These are phyloP conservation scores for Hippopotamyrus pictus DNA, from an alignment of 2,797 vertebrate species.

Conservation along the genomic window DNA sequence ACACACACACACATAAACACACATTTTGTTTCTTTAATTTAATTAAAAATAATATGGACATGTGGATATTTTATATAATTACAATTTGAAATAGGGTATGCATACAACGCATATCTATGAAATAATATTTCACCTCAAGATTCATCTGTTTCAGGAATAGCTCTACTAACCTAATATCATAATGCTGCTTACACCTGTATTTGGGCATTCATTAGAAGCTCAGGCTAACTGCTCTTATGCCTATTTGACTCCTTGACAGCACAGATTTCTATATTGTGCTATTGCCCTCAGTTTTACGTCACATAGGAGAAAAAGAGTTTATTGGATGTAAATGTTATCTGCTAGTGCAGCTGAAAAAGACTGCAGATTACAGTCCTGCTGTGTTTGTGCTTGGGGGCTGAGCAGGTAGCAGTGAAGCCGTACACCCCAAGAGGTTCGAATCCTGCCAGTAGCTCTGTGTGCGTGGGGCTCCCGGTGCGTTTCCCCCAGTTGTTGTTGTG, in stretches of 20 bases:
- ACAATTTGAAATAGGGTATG: not conserved
- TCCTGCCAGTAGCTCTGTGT: not conserved
- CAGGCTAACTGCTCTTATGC: not conserved
- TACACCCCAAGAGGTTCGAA: not conserved
- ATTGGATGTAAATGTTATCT: not conserved
- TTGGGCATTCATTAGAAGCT: not conserved
- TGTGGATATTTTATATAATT: not conserved
- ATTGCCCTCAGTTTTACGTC: not conserved
- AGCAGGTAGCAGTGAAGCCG: not conserved
- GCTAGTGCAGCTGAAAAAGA: not conserved
- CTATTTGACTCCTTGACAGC: not conserved
- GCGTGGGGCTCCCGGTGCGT: not conserved
- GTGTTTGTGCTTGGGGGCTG: not conserved
- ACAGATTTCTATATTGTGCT: not conserved
- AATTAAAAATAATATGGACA: not conserved
- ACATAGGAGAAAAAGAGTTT: not conserved
- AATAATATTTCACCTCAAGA: not conserved
- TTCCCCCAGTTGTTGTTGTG: not conserved
- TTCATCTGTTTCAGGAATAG: not conserved
- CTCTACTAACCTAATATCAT: not conserved
- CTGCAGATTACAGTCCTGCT: not conserved
- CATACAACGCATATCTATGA: not conserved
- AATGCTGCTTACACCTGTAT: not conserved
- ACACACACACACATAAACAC: too few species aligned
- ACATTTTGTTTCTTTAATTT: too few species aligned